Percentiles rank a stretch among this genome's conserved stretches.
phyloP scores from a whole-genome alignment of 1,140 invertebrate genomes.

The Carposina sasakii region DNA sequence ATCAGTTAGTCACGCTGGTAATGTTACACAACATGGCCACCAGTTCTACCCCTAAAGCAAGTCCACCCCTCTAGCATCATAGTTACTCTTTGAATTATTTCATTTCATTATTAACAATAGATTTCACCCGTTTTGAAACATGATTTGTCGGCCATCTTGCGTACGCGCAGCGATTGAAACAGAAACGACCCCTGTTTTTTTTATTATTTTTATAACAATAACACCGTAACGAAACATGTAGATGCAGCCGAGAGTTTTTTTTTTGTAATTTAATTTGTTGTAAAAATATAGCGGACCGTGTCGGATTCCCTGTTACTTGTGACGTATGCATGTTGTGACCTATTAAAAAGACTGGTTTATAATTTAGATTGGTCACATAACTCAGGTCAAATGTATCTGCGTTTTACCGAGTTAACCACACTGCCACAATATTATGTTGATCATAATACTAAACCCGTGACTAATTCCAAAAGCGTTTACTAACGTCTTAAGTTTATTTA shows the following conservation, averaged over 20 bases:
- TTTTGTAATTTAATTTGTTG: not conserved
- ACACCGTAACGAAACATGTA: not conserved
- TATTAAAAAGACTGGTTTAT: not conserved
- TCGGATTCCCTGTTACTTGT: too few species aligned
- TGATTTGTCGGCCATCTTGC: constrained; percentile 56
- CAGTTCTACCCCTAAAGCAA: constrained; percentile 29
- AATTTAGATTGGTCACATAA: too few species aligned
- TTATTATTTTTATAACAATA: not conserved
- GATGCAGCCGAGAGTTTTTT: too few species aligned
- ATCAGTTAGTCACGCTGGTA: constrained; percentile 45
- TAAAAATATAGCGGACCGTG: not conserved
- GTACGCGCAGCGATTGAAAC: constrained; percentile 26
- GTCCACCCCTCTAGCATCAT: constrained; percentile 27
- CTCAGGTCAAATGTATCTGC: too few species aligned
- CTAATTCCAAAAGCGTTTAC: too few species aligned
- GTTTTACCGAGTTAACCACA: too few species aligned
- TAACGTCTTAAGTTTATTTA: too few species aligned
- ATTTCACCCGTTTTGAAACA: constrained; percentile 64
- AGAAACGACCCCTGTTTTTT: constrained; percentile 11
- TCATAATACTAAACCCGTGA: too few species aligned
- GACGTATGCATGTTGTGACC: not conserved
- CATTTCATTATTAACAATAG: constrained; percentile 68
- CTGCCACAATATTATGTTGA: too few species aligned
- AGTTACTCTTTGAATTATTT: constrained; percentile 62
- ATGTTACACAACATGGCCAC: constrained; percentile 55